Evolutionary conservation across 2,797 vertebrate species (phyloP).

Genomic region (Helostoma temminkii): DNA sequence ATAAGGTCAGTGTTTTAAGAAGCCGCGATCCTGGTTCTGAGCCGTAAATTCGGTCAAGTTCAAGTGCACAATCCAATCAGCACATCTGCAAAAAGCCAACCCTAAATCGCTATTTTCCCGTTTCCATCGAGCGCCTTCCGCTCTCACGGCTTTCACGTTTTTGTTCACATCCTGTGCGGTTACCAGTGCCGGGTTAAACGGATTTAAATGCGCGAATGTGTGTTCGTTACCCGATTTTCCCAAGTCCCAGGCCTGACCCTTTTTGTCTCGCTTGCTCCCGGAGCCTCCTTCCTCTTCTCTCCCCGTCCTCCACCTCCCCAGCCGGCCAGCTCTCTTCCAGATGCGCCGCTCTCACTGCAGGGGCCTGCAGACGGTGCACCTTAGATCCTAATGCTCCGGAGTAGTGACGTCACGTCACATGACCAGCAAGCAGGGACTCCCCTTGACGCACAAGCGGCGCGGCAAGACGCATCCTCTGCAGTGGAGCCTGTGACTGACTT

Average conservation of each 20-base stretch:
- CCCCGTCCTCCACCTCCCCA: conserved; percentile 90
- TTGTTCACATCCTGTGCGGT: conserved; percentile 61
- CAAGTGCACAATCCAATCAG: conserved; percentile 75
- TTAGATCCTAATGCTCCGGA: too few relatives aligned
- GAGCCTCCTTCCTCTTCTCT: conserved; percentile 90
- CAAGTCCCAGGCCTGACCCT: conserved; percentile 87
- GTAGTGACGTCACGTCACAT: too few relatives aligned
- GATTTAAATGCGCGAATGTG: conserved; percentile 69
- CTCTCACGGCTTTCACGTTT: conserved; percentile 59
- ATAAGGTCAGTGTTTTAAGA: conserved; percentile 40
- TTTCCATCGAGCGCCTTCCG: conserved; percentile 79
- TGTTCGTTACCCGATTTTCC: conserved; percentile 86
- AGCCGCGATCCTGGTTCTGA: conserved; percentile 46
- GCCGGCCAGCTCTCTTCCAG: conserved; percentile 88
- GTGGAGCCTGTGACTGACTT: too few relatives aligned
- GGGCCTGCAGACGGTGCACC: conserved; percentile 60
- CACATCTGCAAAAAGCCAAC: conserved; percentile 73
- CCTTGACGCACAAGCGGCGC: too few relatives aligned
- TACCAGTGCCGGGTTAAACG: conserved; percentile 59
- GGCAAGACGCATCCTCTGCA: too few relatives aligned
- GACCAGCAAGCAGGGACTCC: too few relatives aligned
- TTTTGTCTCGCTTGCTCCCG: conserved; percentile 86
- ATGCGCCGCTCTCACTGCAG: conserved; percentile 86
- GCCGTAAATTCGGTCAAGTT: conserved; percentile 75
- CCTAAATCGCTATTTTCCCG: conserved; percentile 67